phyloP scores from a whole-genome alignment of 2,888 invertebrate species.

The Hemicrepidius hirtus region DNA sequence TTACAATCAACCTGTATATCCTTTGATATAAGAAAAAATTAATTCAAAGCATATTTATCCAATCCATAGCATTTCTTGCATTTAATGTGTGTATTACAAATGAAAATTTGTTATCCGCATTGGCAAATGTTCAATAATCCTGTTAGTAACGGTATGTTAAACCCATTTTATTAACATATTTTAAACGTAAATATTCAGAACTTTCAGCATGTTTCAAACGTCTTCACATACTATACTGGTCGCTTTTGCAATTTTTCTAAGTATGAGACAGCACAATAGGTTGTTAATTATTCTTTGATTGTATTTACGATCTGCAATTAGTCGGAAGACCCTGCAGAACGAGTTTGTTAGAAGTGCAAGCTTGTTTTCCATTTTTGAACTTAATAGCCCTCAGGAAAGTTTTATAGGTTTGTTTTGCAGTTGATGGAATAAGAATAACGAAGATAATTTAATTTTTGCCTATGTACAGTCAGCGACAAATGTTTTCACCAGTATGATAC shows the following conservation, averaged over 20 bases:
- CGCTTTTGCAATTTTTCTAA: slow-evolving; percentile 26
- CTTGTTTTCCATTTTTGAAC: slow-evolving; percentile 27
- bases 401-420: slow-evolving; percentile 10
- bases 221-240: slow-evolving; percentile 16
- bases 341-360: slow-evolving; percentile 44
- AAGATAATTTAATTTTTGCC: too few relatives aligned
- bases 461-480: too few relatives aligned
- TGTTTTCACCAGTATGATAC: too few relatives aligned
- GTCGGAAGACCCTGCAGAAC: slow-evolving; percentile 35
- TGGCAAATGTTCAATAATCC: neutral
- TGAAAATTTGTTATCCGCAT: too few relatives aligned
- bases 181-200: slow-evolving; percentile 11
- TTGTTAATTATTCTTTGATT: slow-evolving; percentile 43
- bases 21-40: too few relatives aligned
- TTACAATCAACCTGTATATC: too few relatives aligned
- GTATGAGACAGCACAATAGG: slow-evolving; percentile 36
- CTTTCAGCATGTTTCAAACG: neutral
- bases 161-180: slow-evolving; percentile 10
- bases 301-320: slow-evolving; percentile 45
- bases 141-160: neutral
- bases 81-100: too few relatives aligned
- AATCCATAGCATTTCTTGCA: too few relatives aligned
- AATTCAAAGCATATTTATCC: too few relatives aligned
- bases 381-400: neutral
- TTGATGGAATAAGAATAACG: slow-evolving; percentile 1